These are phyloP conservation scores for Rallus limicola DNA, from an alignment of 2,113 vertebrate genomes.

Conservation along the genomic window DNA sequence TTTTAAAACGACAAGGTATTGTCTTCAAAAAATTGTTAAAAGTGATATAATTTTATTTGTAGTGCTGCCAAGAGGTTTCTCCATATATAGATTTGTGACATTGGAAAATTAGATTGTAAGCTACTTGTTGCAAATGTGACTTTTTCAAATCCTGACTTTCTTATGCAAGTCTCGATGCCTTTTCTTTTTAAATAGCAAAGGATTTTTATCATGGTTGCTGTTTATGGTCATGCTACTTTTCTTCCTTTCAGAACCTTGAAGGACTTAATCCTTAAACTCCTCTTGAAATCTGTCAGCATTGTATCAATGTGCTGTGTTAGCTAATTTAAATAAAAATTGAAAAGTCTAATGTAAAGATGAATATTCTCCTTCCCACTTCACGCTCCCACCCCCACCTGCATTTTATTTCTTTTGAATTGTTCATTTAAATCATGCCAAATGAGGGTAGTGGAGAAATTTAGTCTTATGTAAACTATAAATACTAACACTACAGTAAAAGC, in stretches of 20 bases:
- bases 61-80: not conserved
- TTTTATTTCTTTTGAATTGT: not conserved
- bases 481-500: not conserved
- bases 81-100: rapidly evolving
- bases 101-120: not conserved
- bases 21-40: not conserved
- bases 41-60: not conserved
- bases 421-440: not conserved
- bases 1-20: not conserved
- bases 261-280: not conserved
- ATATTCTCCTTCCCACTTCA: too few species aligned
- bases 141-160: not conserved
- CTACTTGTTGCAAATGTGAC: not conserved
- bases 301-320: not conserved
- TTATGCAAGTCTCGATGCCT: not conserved
- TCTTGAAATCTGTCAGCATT: not conserved
- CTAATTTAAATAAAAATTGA: not conserved
- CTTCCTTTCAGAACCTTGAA: not conserved
- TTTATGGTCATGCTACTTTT: not conserved
- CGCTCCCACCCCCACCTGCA: too few species aligned
- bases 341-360: not conserved
- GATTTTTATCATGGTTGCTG: not conserved
- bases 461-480: not conserved
- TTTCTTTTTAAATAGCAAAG: not conserved
- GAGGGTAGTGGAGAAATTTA: not conserved